Evolutionary conservation across 2,113 vertebrate genomes (phyloP), one percentile per base, ranked within the genome.

Genomic region (Dascyllus trimaculatus): DNA sequence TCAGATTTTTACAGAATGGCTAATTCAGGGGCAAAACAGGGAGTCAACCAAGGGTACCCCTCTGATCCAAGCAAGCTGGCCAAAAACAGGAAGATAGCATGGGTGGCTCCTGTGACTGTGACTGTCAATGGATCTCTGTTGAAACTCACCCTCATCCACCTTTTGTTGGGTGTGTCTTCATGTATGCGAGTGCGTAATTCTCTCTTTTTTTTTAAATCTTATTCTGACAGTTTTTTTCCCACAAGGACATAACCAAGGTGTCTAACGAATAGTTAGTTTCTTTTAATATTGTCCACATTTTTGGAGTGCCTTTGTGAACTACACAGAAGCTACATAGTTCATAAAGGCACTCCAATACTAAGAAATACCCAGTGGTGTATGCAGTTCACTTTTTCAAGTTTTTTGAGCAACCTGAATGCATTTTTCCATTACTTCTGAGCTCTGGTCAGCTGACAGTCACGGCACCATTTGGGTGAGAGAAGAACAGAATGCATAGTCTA

Each of bases 401-500:
- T 71, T 57, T 65, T 43, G n/a, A 60, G 8, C 18, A 46, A 48
- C 29, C 46, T 56, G 68, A 59, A 56, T 68, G 51, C 35, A 49
- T 29, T 59, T 80, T 49, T 48, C 26, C n/a, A n/a, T n/a, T n/a
- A n/a, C n/a, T n/a, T n/a, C 57, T 58, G 19, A 63, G 68, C 56
- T 78, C 40, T 52, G 72, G 59, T 0, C 40, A 72, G 77, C 67
- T 80, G 71, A 61, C 74, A 74, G 73, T n/a, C 71, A 40, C 53
- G 63, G 70, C 78, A 66, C 75, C 73, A 65, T 71, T 57, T 53
- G 71, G 69, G 78, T 65, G 17, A 59, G 46, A 29, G 32, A 21
- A 58, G 81, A 67, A 69, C 80, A 84, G 78, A 84, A 68, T 79
- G 68, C 40, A 57, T 51, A 48, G 60, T 88, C 76, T 93, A 91